A percentile compares a stretch with the other conserved stretches of the same genome.
Evolutionary conservation across 2,888 invertebrate genomes (phyloP).

Genomic region (Rhingia campestris): DNA sequence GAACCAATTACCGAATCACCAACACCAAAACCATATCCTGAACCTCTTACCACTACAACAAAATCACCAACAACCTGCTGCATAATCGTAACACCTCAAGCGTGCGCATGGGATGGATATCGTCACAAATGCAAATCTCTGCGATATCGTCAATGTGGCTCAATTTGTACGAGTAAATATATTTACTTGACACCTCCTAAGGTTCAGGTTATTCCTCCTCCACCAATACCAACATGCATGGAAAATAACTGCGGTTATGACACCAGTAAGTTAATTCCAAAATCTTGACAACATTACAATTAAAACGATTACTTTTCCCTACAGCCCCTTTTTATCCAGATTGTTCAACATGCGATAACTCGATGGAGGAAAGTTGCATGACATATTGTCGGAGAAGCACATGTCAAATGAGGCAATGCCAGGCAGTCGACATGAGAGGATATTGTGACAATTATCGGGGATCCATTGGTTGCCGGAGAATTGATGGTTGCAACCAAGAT

Average conservation of each 20-base stretch:
- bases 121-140: conserved; percentile 78
- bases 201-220: conserved; percentile 8
- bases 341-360: conserved; percentile 77
- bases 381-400: conserved; percentile 76
- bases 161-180: conserved; percentile 76
- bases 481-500: conserved; percentile 76
- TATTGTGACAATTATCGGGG: conserved; percentile 76
- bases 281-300: background rate
- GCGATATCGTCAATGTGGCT: conserved; percentile 77
- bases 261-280: conserved; percentile 13
- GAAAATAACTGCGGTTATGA: conserved; percentile 66
- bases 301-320: background rate
- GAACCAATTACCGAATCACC: conserved; percentile 51
- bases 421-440: conserved; percentile 76
- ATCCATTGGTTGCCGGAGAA: conserved; percentile 75
- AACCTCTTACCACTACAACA: conserved; percentile 1
- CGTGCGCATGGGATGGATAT: conserved; percentile 69
- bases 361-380: conserved; percentile 72
- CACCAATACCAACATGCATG: conserved; percentile 59
- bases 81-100: conserved; percentile 77
- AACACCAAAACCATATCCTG: background rate
- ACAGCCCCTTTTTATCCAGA: conserved; percentile 76
- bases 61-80: conserved; percentile 75
- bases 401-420: conserved; percentile 76
- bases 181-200: conserved; percentile 76